Evolutionary conservation across 2,888 invertebrate species (phyloP).

Genomic region (Girardia tigrina): DNA sequence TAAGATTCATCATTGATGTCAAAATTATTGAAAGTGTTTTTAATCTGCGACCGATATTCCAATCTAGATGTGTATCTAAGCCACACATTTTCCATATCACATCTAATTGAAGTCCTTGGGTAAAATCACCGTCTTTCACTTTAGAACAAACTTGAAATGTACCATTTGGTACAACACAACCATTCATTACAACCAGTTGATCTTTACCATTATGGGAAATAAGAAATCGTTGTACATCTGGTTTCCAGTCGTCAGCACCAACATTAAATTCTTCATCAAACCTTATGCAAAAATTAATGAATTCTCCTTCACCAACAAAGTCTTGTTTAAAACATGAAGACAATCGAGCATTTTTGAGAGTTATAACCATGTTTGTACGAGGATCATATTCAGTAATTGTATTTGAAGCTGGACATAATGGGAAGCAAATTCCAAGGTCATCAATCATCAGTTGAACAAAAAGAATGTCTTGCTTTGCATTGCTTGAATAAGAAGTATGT

Average conservation of each 20-base stretch:
- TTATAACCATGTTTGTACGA: conserved; percentile 72
- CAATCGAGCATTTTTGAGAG: conserved; percentile 86
- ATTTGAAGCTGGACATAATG: conserved; percentile 59
- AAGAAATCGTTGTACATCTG: conserved; percentile 57
- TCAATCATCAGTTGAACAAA: conserved; percentile 84
- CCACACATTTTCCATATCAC: conserved; percentile 99
- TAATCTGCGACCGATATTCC: conserved; percentile 83
- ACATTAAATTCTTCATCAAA: conserved; percentile 95
- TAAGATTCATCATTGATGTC: background rate
- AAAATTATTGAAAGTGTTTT: conserved; percentile 2
- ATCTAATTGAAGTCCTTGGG: conserved; percentile 82
- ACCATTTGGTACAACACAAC: conserved; percentile 90
- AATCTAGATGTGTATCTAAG: conserved; percentile 84
- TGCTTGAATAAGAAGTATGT: background rate
- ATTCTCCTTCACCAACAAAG: conserved; percentile 70
- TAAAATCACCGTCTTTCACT: conserved; percentile 53
- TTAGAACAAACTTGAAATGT: conserved; percentile 89
- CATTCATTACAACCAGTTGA: conserved; percentile 48
- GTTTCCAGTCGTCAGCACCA: conserved; percentile 90
- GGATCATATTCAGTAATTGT: conserved; percentile 29
- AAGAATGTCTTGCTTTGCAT: conserved; percentile 60
- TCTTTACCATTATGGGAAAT: conserved; percentile 56
- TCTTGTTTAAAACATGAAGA: conserved; percentile 87
- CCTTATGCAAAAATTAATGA: conserved; percentile 59
- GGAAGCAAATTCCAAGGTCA: conserved; percentile 87